Conservation (phyloP, 2,113 vertebrate species). For the Polypterus bichir region DNA sequence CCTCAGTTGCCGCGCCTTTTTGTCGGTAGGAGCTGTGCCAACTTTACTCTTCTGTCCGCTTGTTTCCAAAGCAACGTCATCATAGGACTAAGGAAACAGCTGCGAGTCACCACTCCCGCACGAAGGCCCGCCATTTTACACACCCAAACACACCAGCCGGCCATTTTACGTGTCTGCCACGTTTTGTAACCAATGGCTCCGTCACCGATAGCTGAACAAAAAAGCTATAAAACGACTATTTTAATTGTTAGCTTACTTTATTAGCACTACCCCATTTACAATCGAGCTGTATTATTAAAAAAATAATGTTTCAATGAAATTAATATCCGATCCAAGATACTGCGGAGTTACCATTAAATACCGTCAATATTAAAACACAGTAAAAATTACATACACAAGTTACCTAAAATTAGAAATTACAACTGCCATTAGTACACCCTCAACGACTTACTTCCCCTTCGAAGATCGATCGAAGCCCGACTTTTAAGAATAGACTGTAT, state of each 20-base stretch:
- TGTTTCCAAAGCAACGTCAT: constrained; percentile 12
- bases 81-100: not conserved
- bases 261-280: not conserved
- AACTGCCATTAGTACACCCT: too few relatives aligned
- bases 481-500: too few relatives aligned
- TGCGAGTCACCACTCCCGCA: not conserved
- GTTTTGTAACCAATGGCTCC: constrained; percentile 27
- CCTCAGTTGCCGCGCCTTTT: constrained; percentile 24
- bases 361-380: too few relatives aligned
- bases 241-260: not conserved
- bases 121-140: constrained; percentile 37
- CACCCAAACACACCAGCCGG: constrained; percentile 18
- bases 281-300: not conserved
- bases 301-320: not conserved
- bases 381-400: too few relatives aligned
- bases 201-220: not conserved
- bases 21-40: not conserved
- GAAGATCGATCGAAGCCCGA: too few relatives aligned
- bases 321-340: too few relatives aligned
- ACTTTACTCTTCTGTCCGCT: not conserved
- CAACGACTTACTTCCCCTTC: too few relatives aligned
- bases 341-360: too few relatives aligned
- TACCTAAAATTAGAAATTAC: too few relatives aligned
- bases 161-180: constrained; percentile 58
- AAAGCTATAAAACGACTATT: not conserved